These are phyloP conservation scores for Phyllotis vaccarum DNA, from an alignment of 2,797 vertebrate species.

Conservation along the genomic window DNA sequence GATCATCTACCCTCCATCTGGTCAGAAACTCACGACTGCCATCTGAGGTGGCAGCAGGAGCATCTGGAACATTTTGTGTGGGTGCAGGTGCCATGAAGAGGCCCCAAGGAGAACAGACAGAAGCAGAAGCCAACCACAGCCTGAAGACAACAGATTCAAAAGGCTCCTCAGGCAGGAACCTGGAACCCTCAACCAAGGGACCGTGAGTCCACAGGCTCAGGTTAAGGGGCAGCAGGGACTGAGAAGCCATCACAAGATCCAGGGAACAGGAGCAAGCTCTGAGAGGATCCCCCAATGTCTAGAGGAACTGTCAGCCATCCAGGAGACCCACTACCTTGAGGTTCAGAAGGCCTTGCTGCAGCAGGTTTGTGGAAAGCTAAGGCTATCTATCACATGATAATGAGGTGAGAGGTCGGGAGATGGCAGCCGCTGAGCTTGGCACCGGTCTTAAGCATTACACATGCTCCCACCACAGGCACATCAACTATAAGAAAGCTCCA, in stretches of 20 bases:
- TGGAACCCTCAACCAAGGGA: background rate
- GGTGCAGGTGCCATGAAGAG: background rate
- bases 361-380: background rate
- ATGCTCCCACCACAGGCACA: no score
- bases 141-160: background rate
- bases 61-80: background rate
- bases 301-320: background rate
- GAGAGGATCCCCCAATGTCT: no score
- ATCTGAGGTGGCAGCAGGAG: no score
- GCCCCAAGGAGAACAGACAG: background rate
- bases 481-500: background rate
- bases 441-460: background rate
- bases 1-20: background rate
- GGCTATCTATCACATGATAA: background rate
- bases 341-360: background rate
- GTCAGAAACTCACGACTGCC: background rate
- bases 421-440: background rate
- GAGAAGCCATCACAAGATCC: background rate
- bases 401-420: background rate
- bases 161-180: background rate
- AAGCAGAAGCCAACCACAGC: no score
- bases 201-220: background rate
- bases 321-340: background rate
- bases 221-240: background rate
- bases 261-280: background rate